Evolutionary conservation across 2,113 vertebrate genomes (phyloP).

Genomic region (Solea solea): DNA sequence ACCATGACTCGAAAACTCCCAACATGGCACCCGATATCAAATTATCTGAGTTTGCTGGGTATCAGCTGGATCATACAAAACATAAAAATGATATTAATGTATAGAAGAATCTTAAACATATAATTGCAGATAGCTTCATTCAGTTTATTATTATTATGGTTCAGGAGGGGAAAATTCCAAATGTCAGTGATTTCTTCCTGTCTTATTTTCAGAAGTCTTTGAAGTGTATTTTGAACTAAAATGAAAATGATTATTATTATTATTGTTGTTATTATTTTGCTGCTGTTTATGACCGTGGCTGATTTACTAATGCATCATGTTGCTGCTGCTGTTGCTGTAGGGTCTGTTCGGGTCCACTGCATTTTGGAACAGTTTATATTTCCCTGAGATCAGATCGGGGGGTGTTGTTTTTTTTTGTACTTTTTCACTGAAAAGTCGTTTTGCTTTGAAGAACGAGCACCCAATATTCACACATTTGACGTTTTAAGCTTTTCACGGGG

Average conservation of each 20-base stretch:
- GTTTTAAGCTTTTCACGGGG: too few species aligned
- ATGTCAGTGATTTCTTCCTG: background rate
- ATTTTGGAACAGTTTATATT: background rate
- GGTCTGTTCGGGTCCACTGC: background rate
- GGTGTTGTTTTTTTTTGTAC: background rate
- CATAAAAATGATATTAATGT: too few species aligned
- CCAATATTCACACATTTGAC: background rate
- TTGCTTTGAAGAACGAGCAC: background rate
- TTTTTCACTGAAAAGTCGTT: background rate
- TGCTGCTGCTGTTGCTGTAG: background rate
- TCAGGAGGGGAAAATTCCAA: background rate
- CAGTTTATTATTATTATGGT: background rate
- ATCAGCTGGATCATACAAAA: too few species aligned
- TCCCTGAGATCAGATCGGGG: background rate
- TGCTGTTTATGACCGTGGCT: background rate
- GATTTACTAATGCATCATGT: background rate
- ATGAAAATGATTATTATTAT: background rate
- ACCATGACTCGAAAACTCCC: too few species aligned
- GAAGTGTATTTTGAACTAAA: background rate
- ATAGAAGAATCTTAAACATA: background rate
- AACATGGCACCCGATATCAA: too few species aligned
- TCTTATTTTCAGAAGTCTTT: background rate
- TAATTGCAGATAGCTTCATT: background rate
- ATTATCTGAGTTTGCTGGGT: too few species aligned
- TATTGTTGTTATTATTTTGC: background rate